These are phyloP conservation scores for Chondrilla cf. caribensis DNA, from an alignment of 37 sponge, comb jelly and placozoan species.

Conservation along the genomic window DNA sequence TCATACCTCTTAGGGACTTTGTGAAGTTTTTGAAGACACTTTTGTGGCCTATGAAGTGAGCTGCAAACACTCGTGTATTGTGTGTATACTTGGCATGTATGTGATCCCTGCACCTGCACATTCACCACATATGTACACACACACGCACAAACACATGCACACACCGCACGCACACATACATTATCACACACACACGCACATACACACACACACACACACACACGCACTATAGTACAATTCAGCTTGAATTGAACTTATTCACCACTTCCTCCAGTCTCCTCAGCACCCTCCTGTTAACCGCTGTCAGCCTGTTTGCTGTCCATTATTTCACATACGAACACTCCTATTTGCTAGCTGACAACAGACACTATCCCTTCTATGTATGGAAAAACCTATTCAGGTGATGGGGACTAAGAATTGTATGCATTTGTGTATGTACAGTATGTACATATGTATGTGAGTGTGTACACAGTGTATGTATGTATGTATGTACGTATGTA, in stretches of 20 bases:
- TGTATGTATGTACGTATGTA: not conserved
- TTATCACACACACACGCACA: too few species aligned
- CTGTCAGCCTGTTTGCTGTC: slow-evolving; percentile 10
- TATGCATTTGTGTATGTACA: slow-evolving; percentile 9
- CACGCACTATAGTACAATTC: too few species aligned
- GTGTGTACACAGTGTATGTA: too few species aligned
- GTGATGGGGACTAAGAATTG: not conserved
- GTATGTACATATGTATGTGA: not conserved
- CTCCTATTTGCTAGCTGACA: slow-evolving; percentile 90
- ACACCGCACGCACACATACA: not conserved
- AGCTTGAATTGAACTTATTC: too few species aligned
- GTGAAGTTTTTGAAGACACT: not conserved
- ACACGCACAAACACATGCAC: not conserved
- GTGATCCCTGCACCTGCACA: not conserved
- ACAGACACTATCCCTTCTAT: slow-evolving; percentile 95
- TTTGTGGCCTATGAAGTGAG: slow-evolving; percentile 15
- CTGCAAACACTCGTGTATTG: not conserved
- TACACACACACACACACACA: too few species aligned
- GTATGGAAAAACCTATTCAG: slow-evolving; percentile 86
- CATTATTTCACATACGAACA: slow-evolving; percentile 77
- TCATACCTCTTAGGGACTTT: slow-evolving; percentile 16
- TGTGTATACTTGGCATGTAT: not conserved
- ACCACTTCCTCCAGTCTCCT: too few species aligned
- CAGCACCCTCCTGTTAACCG: not conserved
- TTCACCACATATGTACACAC: not conserved